Percentiles rank a stretch among this genome's conserved stretches.
These are phyloP conservation scores for Drosophila sulfurigaster DNA, from an alignment of 1,140 invertebrate species.

Conservation along the genomic window DNA sequence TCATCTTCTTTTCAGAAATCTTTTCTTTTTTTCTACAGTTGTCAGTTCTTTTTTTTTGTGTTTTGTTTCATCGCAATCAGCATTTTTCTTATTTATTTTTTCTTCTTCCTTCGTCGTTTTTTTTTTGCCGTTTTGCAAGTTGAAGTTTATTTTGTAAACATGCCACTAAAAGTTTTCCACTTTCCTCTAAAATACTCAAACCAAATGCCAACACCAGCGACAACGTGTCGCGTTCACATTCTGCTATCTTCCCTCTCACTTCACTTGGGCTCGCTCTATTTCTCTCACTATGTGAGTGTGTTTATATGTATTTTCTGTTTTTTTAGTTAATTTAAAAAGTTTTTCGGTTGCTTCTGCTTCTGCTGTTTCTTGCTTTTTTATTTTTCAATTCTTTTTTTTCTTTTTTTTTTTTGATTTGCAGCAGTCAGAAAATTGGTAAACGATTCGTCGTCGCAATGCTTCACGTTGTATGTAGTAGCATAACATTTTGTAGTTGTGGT, in stretches of 20 bases:
- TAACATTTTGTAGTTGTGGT: conserved; percentile 43
- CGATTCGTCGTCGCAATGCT: conserved; percentile 76
- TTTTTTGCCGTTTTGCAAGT: conserved; percentile 72
- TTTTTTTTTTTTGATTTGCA: conserved; percentile 73
- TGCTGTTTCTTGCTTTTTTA: conserved; percentile 35
- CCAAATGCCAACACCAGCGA: conserved; percentile 79
- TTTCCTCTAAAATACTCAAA: conserved; percentile 83
- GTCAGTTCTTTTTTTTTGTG: conserved; percentile 16
- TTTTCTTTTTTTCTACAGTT: conserved; percentile 14
- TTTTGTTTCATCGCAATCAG: conserved; percentile 68
- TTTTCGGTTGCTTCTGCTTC: conserved; percentile 52
- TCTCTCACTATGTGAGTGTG: conserved; percentile 17
- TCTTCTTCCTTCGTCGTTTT: conserved; percentile 52
- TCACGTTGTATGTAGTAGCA: conserved; percentile 23
- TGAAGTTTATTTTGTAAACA: conserved; percentile 84
- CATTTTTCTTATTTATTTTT: conserved; percentile 67
- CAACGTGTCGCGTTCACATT: conserved; percentile 57
- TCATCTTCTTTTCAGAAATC: conserved; percentile 57
- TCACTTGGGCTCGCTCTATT: not conserved
- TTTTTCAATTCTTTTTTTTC: conserved; percentile 15
- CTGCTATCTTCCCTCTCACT: conserved; percentile 2
- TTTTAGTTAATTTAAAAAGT: conserved; percentile 84
- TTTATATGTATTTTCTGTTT: conserved; percentile 53
- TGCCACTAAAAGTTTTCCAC: conserved; percentile 84
- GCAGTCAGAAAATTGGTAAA: conserved; percentile 82